phyloP scores from a whole-genome alignment of 2,797 vertebrate genomes.

The Typhlichthys eigenmanni region DNA sequence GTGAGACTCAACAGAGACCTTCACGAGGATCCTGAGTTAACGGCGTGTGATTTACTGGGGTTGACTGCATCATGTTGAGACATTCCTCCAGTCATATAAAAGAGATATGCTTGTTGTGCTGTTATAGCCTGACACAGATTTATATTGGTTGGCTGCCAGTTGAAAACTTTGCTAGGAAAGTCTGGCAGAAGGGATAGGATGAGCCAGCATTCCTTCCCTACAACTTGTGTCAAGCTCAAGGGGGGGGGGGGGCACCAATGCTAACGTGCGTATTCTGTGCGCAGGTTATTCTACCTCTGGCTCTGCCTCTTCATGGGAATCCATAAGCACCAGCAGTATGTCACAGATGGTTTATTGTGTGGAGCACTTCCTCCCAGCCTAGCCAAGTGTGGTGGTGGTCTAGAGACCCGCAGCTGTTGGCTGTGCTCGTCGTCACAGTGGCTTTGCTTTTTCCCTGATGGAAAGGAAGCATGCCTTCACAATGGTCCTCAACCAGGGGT shows the following conservation, averaged over 20 bases:
- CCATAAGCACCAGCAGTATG: not conserved
- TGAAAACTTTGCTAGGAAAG: not conserved
- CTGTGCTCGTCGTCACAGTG: too few relatives aligned
- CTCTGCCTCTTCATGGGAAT: not conserved
- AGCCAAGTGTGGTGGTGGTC: too few relatives aligned
- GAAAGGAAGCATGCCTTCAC: too few relatives aligned
- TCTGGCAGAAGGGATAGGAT: not conserved
- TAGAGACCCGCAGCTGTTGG: too few relatives aligned
- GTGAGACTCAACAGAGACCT: too few relatives aligned
- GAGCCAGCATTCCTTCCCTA: not conserved
- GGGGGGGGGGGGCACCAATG: not conserved
- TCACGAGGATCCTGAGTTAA: too few relatives aligned
- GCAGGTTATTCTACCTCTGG: not conserved
- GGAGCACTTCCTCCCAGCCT: not conserved
- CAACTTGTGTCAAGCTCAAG: not conserved
- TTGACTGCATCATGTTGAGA: not conserved
- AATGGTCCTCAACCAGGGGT: too few relatives aligned
- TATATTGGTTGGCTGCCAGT: slow-evolving; percentile 6
- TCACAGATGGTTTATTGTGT: not conserved
- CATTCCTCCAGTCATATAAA: not conserved
- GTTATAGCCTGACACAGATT: not conserved
- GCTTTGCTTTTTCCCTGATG: too few relatives aligned
- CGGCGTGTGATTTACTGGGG: not conserved
- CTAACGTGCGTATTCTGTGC: not conserved
- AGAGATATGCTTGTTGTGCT: not conserved